Percentiles rank a stretch among this genome's conserved stretches.
Conservation (phyloP, 1,140 invertebrate species). For the Dufourea novaeangliae region DNA sequence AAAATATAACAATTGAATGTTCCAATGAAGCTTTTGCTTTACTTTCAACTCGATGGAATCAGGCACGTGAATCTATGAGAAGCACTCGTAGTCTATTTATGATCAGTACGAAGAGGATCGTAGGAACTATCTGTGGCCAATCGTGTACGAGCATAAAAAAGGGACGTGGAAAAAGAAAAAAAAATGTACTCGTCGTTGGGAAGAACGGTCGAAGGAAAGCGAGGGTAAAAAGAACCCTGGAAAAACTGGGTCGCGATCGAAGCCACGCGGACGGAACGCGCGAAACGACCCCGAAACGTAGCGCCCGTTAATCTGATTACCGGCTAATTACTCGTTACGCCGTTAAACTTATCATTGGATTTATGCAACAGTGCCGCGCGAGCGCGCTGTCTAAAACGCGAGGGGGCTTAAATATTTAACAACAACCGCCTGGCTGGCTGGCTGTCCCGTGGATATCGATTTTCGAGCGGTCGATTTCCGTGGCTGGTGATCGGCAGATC, state of each 20-base stretch:
- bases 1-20: too few relatives aligned
- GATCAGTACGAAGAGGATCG: too few relatives aligned
- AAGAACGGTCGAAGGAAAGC: neutral
- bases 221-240: neutral
- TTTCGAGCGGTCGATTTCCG: neutral
- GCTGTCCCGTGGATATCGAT: conserved; percentile 5
- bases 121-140: too few relatives aligned
- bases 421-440: neutral
- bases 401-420: conserved; percentile 27
- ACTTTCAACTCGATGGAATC: too few relatives aligned
- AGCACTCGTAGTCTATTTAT: too few relatives aligned
- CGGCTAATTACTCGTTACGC: conserved; percentile 39
- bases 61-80: too few relatives aligned
- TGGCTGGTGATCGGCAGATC: neutral
- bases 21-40: too few relatives aligned
- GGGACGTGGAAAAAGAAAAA: too few relatives aligned
- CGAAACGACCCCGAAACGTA: conserved; percentile 32
- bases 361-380: conserved; percentile 16
- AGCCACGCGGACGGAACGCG: neutral
- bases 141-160: too few relatives aligned
- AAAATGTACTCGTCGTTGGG: neutral
- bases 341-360: conserved; percentile 43
- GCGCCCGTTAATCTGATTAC: conserved; percentile 38
- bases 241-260: conserved; percentile 34
- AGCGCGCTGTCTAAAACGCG: too few relatives aligned